phyloP scores from a whole-genome alignment of 30 jellyfish, hydroid and myxozoan species.

The Cassiopea andromeda region DNA sequence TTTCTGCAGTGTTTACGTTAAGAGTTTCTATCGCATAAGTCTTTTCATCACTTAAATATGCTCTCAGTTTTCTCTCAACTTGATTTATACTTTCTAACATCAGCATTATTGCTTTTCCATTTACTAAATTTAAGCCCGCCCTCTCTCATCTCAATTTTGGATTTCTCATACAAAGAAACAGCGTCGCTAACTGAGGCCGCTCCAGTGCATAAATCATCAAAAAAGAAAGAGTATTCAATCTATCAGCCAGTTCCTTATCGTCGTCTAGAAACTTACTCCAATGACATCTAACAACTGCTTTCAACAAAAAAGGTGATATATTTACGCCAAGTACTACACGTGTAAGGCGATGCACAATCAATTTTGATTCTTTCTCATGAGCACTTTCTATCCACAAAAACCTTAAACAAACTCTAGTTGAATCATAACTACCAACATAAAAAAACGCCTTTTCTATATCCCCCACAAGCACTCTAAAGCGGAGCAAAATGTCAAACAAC shows the following conservation, averaged over 20 bases:
- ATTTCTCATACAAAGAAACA: slow-evolving; percentile 2
- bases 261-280: slow-evolving; percentile 6
- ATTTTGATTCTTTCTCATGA: background rate
- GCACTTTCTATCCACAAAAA: too few species aligned
- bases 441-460: slow-evolving; percentile 56
- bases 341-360: slow-evolving; percentile 6
- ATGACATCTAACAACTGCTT: slow-evolving; percentile 25
- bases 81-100: background rate
- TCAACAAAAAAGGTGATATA: slow-evolving; percentile 13
- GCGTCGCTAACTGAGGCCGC: background rate
- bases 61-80: background rate
- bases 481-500: slow-evolving; percentile 39
- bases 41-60: background rate
- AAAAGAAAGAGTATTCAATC: slow-evolving; percentile 39
- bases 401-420: too few species aligned
- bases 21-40: background rate
- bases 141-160: slow-evolving; percentile 19
- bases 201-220: slow-evolving; percentile 45
- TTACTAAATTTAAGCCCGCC: slow-evolving; percentile 30
- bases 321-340: slow-evolving; percentile 12
- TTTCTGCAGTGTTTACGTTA: background rate
- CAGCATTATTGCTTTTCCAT: slow-evolving; percentile 27
- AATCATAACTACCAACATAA: background rate
- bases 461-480: slow-evolving; percentile 39
- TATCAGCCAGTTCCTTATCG: slow-evolving; percentile 22